Conservation (phyloP, 1,140 invertebrate genomes). For the Hypothenemus hampei region DNA sequence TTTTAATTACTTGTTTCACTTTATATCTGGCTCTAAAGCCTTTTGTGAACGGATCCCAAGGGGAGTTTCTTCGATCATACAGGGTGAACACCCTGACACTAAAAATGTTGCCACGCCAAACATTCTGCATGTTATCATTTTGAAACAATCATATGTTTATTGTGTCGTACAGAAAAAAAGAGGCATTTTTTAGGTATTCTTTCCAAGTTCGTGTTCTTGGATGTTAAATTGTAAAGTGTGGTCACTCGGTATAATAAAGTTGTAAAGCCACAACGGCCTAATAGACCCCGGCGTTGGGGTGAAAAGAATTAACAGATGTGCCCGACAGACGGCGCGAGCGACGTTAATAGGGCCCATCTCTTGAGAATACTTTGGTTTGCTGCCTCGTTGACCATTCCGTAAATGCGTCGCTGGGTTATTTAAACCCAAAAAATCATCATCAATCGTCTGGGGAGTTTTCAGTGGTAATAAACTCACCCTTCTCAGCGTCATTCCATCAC, state of each 20-base stretch:
- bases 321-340: constrained; percentile 43
- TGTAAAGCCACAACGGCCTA: constrained; percentile 11
- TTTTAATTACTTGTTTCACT: constrained; percentile 41
- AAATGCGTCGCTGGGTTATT: constrained; percentile 16
- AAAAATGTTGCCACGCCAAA: too few species aligned
- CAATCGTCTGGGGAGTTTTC: constrained; percentile 13
- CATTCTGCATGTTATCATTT: too few species aligned
- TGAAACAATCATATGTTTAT: too few species aligned
- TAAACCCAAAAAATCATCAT: constrained; percentile 19
- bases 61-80: neutral
- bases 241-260: constrained; percentile 6
- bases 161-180: too few species aligned
- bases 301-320: constrained; percentile 47
- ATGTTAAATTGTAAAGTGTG: too few species aligned
- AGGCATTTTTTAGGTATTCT: too few species aligned
- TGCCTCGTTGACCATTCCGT: constrained; percentile 30
- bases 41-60: neutral
- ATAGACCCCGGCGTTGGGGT: constrained; percentile 33
- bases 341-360: constrained; percentile 39
- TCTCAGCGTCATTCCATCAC: too few species aligned
- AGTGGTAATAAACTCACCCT: too few species aligned
- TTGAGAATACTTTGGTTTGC: constrained; percentile 36
- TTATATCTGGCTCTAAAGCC: constrained; percentile 25
- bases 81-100: constrained; percentile 2
- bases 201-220: too few species aligned